Evolutionary conservation across 2,888 invertebrate genomes (phyloP), one percentile per base, ranked within the genome.

Genomic region (Thereva nobilitata): DNA sequence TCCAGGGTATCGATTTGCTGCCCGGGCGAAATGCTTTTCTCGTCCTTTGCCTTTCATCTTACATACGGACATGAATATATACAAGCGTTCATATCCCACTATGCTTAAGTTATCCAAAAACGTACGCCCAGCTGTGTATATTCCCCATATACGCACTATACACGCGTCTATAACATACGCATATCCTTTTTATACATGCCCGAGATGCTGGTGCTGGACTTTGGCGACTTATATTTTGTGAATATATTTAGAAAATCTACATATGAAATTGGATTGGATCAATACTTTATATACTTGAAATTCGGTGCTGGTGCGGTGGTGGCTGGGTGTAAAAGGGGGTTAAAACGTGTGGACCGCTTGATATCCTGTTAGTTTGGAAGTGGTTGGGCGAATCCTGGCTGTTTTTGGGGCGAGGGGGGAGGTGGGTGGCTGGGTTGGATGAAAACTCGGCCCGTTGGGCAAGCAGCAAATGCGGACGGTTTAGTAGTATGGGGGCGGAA

Each of bases 251-350:
- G 70, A 73, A 72, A 74, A 74, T 74, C 73, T 74, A 73, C 74
- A 74, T 74, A 74, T 70, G 72, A 73, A 74, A 74, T 73, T 73
- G 72, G 72, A 73, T 74, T 73, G 72, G 73, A 74, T 74, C 74
- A 73, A 74, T 74, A 74, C 72, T 73, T 73, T 72, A 71, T 64
- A 64, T 64, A 64, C 64, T 64, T 54, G 64, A 64, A 64, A 64
- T 64, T 64, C 37, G 53, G 64, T 34, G 53, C 38, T 45, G 47
- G 64, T 54, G 64, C 23, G 53, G 38, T 45, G 47, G 64, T 54
- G 45, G 40, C 47, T 40, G 55, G 53, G 54, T 54, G 64, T 34
- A 44, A 56, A 47, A 59, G 61, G 38, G 50, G 50, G 40, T 61
- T 61, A 40, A 61, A 61, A 61, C 50, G 61, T 61, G 61, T 50